A percentile compares a stretch with the other conserved stretches of the same genome.
Conservation (phyloP, 2,113 vertebrate genomes). For the Mus spicilegus region DNA sequence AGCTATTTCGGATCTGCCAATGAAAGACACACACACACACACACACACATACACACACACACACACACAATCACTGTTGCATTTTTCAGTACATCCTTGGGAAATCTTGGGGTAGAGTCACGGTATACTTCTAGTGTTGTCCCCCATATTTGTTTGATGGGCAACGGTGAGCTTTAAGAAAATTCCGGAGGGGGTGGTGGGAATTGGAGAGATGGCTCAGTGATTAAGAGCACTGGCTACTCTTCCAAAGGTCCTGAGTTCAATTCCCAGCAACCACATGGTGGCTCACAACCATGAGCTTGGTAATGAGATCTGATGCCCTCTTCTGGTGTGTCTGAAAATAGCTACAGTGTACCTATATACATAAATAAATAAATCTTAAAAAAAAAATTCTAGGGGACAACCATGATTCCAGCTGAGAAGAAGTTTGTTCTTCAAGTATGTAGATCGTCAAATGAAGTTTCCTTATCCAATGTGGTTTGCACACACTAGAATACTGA, state of each 20-base stretch:
- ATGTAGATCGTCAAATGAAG: background rate
- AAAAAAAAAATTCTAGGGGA: background rate
- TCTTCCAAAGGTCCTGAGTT: no score
- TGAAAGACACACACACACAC: no score
- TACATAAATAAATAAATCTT: no score
- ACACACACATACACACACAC: background rate
- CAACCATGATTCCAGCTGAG: background rate
- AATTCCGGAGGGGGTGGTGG: background rate
- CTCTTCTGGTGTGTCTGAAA: no score
- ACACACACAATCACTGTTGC: background rate
- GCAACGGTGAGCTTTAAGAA: background rate
- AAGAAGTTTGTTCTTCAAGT: background rate
- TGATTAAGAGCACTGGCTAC: no score
- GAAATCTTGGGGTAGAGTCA: background rate
- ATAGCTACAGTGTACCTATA: no score
- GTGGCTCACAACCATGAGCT: no score
- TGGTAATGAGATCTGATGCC: no score
- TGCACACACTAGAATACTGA: background rate
- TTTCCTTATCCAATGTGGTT: background rate
- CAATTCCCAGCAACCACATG: no score
- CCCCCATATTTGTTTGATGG: background rate
- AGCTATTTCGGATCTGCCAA: no score
- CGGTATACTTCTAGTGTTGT: background rate
- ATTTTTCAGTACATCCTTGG: background rate
- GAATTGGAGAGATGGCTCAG: no score